These are phyloP conservation scores for Drosophila macrothrix DNA, from an alignment of 2,888 invertebrate species.

Conservation along the genomic window DNA sequence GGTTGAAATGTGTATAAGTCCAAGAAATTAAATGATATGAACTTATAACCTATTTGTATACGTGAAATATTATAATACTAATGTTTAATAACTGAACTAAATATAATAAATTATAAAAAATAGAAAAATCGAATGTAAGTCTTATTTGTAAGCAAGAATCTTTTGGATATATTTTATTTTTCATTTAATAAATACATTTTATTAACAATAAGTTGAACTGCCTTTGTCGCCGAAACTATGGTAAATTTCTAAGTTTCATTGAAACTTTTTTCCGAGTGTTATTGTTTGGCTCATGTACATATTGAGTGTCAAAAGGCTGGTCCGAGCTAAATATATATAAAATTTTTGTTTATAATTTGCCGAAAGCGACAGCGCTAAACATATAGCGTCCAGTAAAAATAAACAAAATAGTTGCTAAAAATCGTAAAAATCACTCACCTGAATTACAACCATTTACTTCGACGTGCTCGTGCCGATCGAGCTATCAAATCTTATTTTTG, in stretches of 20 bases:
- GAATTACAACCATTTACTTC: constrained; percentile 29
- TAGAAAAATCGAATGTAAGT: background rate
- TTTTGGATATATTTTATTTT: background rate
- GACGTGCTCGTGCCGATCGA: constrained; percentile 12
- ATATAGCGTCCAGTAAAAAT: constrained; percentile 51
- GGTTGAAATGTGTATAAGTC: no score
- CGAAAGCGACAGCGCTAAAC: constrained; percentile 71
- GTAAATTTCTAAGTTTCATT: background rate
- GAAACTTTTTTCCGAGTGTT: background rate
- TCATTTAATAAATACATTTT: background rate
- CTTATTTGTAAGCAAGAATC: background rate
- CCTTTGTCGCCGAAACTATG: background rate
- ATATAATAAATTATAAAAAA: background rate
- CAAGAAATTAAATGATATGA: background rate
- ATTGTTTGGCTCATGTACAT: constrained; percentile 33
- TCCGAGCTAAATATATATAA: background rate
- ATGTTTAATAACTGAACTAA: background rate
- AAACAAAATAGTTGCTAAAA: constrained; percentile 54
- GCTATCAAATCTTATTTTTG: constrained; percentile 17
- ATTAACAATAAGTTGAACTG: background rate
- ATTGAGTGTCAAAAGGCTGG: constrained; percentile 1
- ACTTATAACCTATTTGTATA: background rate
- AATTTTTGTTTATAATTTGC: constrained; percentile 64
- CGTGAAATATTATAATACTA: background rate
- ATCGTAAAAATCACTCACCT: constrained; percentile 56